These are phyloP conservation scores for Xyrauchen texanus DNA, from an alignment of 2,113 vertebrate species.

Conservation along the genomic window DNA sequence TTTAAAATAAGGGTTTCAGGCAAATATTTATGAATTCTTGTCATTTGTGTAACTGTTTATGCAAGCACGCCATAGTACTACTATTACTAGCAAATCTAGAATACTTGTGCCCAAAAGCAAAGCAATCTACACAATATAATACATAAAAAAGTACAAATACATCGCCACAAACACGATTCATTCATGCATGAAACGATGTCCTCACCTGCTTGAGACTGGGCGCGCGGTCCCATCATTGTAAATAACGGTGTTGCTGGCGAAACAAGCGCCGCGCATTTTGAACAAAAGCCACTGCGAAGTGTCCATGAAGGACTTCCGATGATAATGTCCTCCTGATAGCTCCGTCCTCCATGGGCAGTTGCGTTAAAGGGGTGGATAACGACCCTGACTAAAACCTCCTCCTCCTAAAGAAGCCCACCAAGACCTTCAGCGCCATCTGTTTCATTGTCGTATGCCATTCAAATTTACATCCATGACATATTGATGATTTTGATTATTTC, in stretches of 20 bases:
- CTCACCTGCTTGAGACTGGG: constrained; percentile 62
- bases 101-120: background rate
- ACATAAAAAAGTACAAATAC: background rate
- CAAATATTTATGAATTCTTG: too few relatives aligned
- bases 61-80: too few relatives aligned
- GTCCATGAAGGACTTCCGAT: background rate
- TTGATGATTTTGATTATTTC: background rate
- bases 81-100: background rate
- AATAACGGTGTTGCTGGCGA: constrained; percentile 71
- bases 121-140: background rate
- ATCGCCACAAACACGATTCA: too few relatives aligned
- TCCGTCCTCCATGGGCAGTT: constrained; percentile 63
- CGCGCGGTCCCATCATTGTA: constrained; percentile 76
- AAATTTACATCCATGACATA: constrained; percentile 14
- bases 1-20: too few relatives aligned
- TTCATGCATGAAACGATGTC: too few relatives aligned
- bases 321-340: constrained; percentile 60
- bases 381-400: constrained; percentile 26
- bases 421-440: background rate
- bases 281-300: constrained; percentile 24
- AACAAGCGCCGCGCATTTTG: constrained; percentile 52
- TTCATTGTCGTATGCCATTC: background rate
- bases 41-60: too few relatives aligned
- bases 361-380: constrained; percentile 69
- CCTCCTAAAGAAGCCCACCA: constrained; percentile 27